These are phyloP conservation scores for Hyalella azteca DNA, from an alignment of 2,888 invertebrate genomes.

Conservation along the genomic window DNA sequence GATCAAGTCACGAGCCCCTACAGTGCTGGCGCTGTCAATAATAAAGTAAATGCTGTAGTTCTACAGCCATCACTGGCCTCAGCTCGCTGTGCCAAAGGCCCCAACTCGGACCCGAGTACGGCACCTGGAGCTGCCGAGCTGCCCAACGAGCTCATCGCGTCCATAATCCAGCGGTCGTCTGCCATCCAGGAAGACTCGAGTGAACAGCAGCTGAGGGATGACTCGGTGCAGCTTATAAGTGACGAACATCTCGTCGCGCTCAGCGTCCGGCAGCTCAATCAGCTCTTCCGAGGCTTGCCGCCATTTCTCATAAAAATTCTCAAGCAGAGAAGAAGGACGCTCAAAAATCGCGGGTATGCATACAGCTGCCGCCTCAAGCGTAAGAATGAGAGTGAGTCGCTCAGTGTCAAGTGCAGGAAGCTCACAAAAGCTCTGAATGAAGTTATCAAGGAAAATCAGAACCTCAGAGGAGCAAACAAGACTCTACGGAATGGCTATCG, in stretches of 20 bases:
- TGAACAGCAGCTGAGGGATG: conserved; percentile 9
- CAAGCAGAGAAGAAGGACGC: conserved; percentile 91
- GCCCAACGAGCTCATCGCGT: conserved; percentile 5
- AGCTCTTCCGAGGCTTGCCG: conserved; percentile 87
- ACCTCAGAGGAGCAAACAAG: conserved; percentile 18
- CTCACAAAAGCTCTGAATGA: conserved; percentile 25
- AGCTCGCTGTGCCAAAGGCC: too few species aligned
- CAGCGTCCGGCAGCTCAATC: conserved; percentile 91
- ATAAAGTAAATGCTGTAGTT: too few species aligned
- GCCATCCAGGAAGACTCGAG: background rate
- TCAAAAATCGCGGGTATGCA: conserved; percentile 79
- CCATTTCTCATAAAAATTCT: conserved; percentile 87
- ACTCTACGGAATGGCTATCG: conserved; percentile 14
- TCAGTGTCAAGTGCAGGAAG: conserved; percentile 20
- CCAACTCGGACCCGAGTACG: background rate
- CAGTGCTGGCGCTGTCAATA: too few species aligned
- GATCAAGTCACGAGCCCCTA: too few species aligned
- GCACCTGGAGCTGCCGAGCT: background rate
- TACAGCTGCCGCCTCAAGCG: conserved; percentile 95
- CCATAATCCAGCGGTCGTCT: conserved; percentile 21
- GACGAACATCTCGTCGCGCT: conserved; percentile 70
- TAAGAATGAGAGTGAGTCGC: conserved; percentile 72
- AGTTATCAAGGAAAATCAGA: conserved; percentile 33
- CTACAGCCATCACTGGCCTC: too few species aligned
- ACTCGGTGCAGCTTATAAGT: background rate